These are phyloP conservation scores for Promerops cafer DNA, from an alignment of 2,113 vertebrate species.

Conservation along the genomic window DNA sequence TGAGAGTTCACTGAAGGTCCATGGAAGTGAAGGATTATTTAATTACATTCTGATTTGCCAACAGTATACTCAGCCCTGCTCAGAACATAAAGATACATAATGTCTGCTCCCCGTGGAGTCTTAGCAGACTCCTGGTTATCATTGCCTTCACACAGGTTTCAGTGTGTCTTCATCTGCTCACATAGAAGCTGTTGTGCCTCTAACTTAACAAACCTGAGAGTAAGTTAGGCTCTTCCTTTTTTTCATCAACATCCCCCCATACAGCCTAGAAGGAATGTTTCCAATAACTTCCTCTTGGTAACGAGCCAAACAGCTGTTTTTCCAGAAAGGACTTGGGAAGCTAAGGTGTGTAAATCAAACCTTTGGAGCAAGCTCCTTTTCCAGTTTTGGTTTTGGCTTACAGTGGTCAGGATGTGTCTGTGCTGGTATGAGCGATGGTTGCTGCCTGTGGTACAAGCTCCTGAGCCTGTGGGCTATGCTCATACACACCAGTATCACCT, in stretches of 20 bases:
- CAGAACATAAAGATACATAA: not conserved
- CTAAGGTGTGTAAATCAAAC: not conserved
- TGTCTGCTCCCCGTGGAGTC: not conserved
- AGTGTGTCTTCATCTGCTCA: not conserved
- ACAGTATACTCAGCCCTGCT: not conserved
- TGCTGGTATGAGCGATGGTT: not conserved
- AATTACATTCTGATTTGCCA: conserved; percentile 26
- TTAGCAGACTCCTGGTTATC: not conserved
- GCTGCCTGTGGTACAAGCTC: not conserved
- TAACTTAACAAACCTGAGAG: not conserved
- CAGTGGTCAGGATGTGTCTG: not conserved
- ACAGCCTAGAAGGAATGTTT: not conserved
- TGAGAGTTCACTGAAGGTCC: not conserved
- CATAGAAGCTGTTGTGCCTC: not conserved
- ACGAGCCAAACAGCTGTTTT: not conserved
- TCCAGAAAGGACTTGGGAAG: not conserved
- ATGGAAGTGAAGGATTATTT: conserved; percentile 35
- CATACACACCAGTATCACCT: not conserved
- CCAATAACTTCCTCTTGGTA: not conserved
- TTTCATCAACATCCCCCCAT: not conserved
- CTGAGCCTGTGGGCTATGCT: not conserved
- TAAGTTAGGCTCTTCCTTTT: not conserved
- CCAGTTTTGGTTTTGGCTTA: not conserved
- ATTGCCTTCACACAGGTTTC: not conserved
- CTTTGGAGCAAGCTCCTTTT: not conserved